Conservation (phyloP, 1,140 invertebrate species). For the Agrilus planipennis region DNA sequence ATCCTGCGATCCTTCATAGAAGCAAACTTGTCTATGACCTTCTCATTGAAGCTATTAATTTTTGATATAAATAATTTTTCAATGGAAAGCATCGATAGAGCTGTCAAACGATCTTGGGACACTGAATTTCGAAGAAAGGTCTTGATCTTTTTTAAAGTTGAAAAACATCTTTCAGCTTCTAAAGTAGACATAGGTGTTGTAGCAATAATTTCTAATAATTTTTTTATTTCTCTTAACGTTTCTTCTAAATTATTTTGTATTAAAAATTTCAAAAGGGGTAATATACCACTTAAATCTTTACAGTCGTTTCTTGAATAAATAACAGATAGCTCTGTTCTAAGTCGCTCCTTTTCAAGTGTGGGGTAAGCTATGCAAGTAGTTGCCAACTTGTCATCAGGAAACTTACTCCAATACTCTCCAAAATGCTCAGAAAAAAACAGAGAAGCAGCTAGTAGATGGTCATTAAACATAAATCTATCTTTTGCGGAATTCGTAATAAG, state of each 20-base stretch:
- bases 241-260: constrained; percentile 14
- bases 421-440: constrained; percentile 13
- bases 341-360: constrained; percentile 4
- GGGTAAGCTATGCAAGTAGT: constrained; percentile 5
- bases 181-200: constrained; percentile 21
- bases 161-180: constrained; percentile 23
- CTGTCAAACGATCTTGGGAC: constrained; percentile 20
- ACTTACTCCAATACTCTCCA: neutral
- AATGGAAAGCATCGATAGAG: constrained; percentile 20
- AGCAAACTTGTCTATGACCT: constrained; percentile 16
- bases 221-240: constrained; percentile 14
- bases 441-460: constrained; percentile 10
- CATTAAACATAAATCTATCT: constrained; percentile 13
- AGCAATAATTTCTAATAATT: constrained; percentile 16
- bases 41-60: constrained; percentile 15
- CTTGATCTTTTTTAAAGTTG: constrained; percentile 28
- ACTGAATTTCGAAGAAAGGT: constrained; percentile 24
- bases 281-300: constrained; percentile 6
- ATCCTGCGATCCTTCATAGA: constrained; percentile 12
- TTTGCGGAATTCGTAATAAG: constrained; percentile 10
- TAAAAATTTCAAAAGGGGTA: constrained; percentile 12
- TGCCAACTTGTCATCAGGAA: constrained; percentile 6
- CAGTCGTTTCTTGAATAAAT: constrained; percentile 14
- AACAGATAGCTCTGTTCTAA: constrained; percentile 11
- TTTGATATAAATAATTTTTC: constrained; percentile 15